Evolutionary conservation across 1,140 invertebrate species (phyloP).

Genomic region (Gryllus bimaculatus): DNA sequence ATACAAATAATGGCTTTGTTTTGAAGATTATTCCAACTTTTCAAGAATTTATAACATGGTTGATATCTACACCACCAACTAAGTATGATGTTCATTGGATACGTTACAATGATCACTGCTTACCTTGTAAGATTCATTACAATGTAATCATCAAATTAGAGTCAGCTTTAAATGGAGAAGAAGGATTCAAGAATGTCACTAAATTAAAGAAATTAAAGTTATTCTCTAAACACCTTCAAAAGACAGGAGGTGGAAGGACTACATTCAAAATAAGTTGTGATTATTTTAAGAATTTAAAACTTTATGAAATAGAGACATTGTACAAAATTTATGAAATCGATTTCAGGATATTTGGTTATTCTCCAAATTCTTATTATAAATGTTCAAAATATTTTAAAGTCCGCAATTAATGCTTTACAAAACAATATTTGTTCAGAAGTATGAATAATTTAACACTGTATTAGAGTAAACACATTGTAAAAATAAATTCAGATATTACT

Average conservation of each 20-base stretch:
- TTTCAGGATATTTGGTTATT: conserved; percentile 37
- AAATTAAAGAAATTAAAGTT: conserved; percentile 25
- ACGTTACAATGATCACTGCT: conserved; percentile 34
- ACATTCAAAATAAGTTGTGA: conserved; percentile 31
- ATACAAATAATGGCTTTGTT: conserved; percentile 33
- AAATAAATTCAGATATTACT: too few relatives aligned
- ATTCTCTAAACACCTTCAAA: conserved; percentile 28
- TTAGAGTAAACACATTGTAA: too few relatives aligned
- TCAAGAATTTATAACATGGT: conserved; percentile 34
- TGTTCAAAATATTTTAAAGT: conserved; percentile 23
- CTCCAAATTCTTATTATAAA: conserved; percentile 29
- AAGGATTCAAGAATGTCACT: conserved; percentile 32
- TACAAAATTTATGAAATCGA: conserved; percentile 35
- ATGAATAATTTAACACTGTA: too few relatives aligned
- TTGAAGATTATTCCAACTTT: conserved; percentile 37
- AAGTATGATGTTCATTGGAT: conserved; percentile 37
- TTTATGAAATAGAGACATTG: conserved; percentile 28
- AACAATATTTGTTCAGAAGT: too few relatives aligned
- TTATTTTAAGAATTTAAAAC: conserved; percentile 33
- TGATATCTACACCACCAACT: conserved; percentile 28
- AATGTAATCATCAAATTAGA: conserved; percentile 35
- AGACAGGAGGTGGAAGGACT: conserved; percentile 28
- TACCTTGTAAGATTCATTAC: conserved; percentile 32
- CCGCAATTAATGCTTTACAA: too few relatives aligned
- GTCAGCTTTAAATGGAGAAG: conserved; percentile 28